Conservation (phyloP, 1,140 invertebrate species). For the Rhizoglyphus robini region DNA sequence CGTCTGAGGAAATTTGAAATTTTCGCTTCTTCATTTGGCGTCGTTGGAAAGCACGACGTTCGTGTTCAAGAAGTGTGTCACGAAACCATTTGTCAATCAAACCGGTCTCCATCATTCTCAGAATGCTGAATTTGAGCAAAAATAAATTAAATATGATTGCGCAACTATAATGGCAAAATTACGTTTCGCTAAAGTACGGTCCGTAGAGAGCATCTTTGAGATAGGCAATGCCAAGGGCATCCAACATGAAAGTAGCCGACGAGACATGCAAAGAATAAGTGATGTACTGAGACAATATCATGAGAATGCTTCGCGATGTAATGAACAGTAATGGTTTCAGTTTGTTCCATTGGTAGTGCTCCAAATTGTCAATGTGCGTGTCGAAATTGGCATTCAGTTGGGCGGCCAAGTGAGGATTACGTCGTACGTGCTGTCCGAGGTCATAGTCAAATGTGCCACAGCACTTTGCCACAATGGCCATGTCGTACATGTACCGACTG, state of each 20-base stretch:
- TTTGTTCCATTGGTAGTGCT: background rate
- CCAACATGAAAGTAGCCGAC: background rate
- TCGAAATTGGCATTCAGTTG: background rate
- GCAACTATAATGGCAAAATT: too few species aligned
- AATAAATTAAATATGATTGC: background rate
- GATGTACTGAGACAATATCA: background rate
- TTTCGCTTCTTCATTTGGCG: background rate
- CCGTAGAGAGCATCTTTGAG: constrained; percentile 1
- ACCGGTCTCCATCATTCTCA: background rate
- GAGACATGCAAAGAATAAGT: background rate
- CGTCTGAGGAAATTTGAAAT: background rate
- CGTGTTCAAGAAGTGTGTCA: background rate
- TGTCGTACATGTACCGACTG: background rate
- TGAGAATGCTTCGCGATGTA: background rate
- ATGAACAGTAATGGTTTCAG: background rate
- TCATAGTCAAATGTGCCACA: background rate
- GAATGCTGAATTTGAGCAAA: background rate
- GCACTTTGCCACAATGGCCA: background rate
- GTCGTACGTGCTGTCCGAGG: background rate
- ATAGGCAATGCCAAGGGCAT: background rate
- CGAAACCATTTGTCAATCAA: background rate
- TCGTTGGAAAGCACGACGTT: background rate
- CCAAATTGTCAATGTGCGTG: background rate
- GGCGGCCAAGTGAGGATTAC: background rate
- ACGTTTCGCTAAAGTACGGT: background rate